Conservation (phyloP, 2,888 invertebrate genomes). For the Synanthedon tipuliformis region DNA sequence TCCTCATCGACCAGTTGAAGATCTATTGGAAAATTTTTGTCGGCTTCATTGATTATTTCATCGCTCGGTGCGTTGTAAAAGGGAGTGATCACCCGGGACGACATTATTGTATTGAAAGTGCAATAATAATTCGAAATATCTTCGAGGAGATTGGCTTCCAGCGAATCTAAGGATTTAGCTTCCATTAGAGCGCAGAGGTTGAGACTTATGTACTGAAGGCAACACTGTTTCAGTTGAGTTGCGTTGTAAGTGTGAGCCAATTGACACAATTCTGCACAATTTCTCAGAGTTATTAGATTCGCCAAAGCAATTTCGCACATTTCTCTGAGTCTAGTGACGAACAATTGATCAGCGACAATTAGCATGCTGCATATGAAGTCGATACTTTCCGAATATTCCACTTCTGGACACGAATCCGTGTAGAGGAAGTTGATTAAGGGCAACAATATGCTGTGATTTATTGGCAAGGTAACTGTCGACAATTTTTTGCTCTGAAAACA, state of each 20-base stretch:
- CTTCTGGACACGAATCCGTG: slow-evolving; percentile 73
- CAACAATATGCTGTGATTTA: slow-evolving; percentile 71
- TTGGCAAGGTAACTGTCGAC: slow-evolving; percentile 69
- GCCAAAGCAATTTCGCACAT: slow-evolving; percentile 77
- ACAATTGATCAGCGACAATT: slow-evolving; percentile 83
- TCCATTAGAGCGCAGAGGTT: slow-evolving; percentile 81
- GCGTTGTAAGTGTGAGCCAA: slow-evolving; percentile 84
- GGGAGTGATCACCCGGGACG: slow-evolving; percentile 76
- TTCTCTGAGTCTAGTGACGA: slow-evolving; percentile 77
- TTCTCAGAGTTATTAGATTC: slow-evolving; percentile 77
- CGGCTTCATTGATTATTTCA: slow-evolving; percentile 58
- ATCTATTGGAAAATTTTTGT: slow-evolving; percentile 48
- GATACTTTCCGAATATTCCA: slow-evolving; percentile 72
- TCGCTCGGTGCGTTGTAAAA: slow-evolving; percentile 73
- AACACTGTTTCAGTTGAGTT: slow-evolving; percentile 74
- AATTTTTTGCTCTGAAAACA: slow-evolving; percentile 62
- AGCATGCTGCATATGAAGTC: slow-evolving; percentile 81
- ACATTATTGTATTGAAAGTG: slow-evolving; percentile 69
- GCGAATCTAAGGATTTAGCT: slow-evolving; percentile 72
- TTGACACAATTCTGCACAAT: slow-evolving; percentile 80
- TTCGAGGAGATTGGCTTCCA: slow-evolving; percentile 72
- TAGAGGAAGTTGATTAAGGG: slow-evolving; percentile 83
- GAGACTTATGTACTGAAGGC: slow-evolving; percentile 81
- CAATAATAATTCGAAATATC: slow-evolving; percentile 78
- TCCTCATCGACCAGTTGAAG: slow-evolving; percentile 63